These are phyloP conservation scores for Galeruca laticollis DNA, from an alignment of 2,888 invertebrate species.

Conservation along the genomic window DNA sequence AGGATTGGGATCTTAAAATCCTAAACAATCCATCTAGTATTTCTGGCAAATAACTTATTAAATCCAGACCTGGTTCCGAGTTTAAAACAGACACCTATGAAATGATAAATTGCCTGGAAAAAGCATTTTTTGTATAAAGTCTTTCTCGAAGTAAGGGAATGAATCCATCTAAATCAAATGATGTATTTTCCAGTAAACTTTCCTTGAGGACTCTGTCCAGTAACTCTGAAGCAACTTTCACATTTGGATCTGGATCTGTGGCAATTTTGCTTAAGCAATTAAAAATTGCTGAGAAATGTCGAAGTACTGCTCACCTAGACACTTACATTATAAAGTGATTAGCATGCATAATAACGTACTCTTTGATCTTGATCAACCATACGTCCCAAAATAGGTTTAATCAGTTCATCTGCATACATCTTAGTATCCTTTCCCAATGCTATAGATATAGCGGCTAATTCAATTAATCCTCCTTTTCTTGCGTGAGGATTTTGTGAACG, in stretches of 20 bases:
- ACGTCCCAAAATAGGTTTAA: slow-evolving; percentile 92
- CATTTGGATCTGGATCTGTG: slow-evolving; percentile 95
- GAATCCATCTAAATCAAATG: slow-evolving; percentile 90
- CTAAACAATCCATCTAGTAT: slow-evolving; percentile 95
- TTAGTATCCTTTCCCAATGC: slow-evolving; percentile 85
- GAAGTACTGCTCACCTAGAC: slow-evolving; percentile 87
- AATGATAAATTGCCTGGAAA: slow-evolving; percentile 93
- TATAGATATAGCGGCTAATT: slow-evolving; percentile 95
- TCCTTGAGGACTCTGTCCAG: slow-evolving; percentile 97
- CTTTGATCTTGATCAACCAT: slow-evolving; percentile 92
- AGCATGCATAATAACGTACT: slow-evolving; percentile 92
- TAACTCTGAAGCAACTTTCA: slow-evolving; percentile 95
- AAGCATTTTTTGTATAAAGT: slow-evolving; percentile 91
- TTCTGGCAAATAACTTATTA: slow-evolving; percentile 91
- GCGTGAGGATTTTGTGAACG: slow-evolving; percentile 93
- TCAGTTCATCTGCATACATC: slow-evolving; percentile 70
- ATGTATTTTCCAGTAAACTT: slow-evolving; percentile 93
- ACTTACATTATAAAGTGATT: slow-evolving; percentile 97
- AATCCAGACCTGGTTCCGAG: slow-evolving; percentile 93
- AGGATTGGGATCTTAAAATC: slow-evolving; percentile 89
- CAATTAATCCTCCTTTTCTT: slow-evolving; percentile 97
- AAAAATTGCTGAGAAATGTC: slow-evolving; percentile 92
- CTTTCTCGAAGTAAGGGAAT: slow-evolving; percentile 91
- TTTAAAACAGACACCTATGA: slow-evolving; percentile 98
- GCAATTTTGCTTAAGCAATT: slow-evolving; percentile 90